phyloP scores from a whole-genome alignment of 1,140 invertebrate genomes.

The Cherax quadricarinatus region DNA sequence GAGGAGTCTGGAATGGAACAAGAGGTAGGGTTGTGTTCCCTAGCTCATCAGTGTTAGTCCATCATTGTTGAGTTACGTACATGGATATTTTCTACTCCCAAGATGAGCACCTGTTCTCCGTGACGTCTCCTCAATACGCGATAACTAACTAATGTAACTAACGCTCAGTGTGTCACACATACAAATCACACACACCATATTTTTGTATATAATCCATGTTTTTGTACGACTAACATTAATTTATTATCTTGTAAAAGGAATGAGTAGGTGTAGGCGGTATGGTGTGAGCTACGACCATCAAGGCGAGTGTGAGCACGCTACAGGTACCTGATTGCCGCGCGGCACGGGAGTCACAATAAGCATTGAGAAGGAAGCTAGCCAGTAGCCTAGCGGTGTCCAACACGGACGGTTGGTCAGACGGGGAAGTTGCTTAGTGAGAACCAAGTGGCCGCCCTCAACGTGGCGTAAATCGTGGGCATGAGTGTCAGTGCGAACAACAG shows the following conservation, averaged over 20 bases:
- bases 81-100: neutral
- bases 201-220: no score
- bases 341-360: neutral
- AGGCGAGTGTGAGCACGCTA: neutral
- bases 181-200: no score
- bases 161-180: no score
- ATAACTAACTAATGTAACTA: neutral
- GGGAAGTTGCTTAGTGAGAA: slow-evolving; percentile 25
- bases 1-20: neutral
- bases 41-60: neutral
- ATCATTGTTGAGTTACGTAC: neutral
- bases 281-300: neutral
- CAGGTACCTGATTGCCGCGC: neutral
- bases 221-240: no score
- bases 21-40: neutral
- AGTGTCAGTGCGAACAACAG: slow-evolving; percentile 6
- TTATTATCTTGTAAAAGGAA: no score
- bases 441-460: slow-evolving; percentile 26
- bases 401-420: slow-evolving; percentile 32
- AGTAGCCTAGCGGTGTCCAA: slow-evolving; percentile 37
- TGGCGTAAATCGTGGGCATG: slow-evolving; percentile 21
- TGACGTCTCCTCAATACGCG: neutral
- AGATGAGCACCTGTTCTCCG: neutral
- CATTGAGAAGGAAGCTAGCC: slow-evolving; percentile 51
- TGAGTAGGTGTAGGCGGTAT: neutral